These are phyloP conservation scores for Eulemur albifrons DNA, from an alignment of 2,797 vertebrate genomes.

Conservation along the genomic window DNA sequence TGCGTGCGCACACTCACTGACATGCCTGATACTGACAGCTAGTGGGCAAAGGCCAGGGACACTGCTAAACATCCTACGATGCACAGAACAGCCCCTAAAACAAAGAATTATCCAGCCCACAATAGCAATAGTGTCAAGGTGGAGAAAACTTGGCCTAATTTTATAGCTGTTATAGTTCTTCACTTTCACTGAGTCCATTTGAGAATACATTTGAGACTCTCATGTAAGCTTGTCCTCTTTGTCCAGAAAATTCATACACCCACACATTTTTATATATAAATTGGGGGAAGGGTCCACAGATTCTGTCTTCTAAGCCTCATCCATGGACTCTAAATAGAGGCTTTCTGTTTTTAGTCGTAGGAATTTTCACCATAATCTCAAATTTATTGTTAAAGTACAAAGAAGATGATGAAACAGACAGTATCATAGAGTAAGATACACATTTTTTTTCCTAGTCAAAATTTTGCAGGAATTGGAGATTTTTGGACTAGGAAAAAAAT, in stretches of 20 bases:
- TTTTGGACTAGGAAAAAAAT: no score
- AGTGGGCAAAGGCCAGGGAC: neutral
- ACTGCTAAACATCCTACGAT: neutral
- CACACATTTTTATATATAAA: neutral
- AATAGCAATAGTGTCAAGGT: neutral
- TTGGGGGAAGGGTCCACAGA: neutral
- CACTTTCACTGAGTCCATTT: neutral
- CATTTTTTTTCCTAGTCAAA: neutral
- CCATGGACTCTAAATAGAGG: neutral
- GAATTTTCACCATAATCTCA: constrained; percentile 24
- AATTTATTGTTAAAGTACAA: constrained; percentile 41
- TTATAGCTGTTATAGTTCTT: neutral
- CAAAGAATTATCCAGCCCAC: neutral
- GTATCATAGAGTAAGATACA: neutral
- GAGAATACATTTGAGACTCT: constrained; percentile 18
- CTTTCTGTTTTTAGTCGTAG: neutral
- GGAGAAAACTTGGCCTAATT: neutral
- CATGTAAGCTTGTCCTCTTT: neutral
- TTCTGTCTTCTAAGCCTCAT: neutral
- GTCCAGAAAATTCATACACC: neutral
- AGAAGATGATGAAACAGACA: neutral
- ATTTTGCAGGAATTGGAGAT: no score
- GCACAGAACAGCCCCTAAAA: neutral
- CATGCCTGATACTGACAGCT: neutral
- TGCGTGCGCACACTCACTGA: rapidly evolving